Base-by-base conservation (phyloP, 2,888 invertebrate species). In the Lochmaea crataegi region DNA sequence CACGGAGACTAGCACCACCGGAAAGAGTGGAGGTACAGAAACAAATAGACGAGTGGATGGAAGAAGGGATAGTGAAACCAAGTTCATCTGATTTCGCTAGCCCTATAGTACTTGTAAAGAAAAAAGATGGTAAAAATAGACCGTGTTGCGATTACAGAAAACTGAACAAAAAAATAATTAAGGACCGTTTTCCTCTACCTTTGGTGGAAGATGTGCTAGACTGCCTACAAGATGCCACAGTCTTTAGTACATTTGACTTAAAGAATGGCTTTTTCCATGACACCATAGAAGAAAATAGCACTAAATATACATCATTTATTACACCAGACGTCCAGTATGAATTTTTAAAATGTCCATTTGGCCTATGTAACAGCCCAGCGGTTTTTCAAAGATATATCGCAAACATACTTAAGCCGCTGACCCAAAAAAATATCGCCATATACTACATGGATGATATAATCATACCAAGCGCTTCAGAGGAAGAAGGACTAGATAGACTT, bases 341-440 rank as follows among this genome's bases (percentile, higher is more conserved):
- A 77, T 85, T 87, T 74, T 65, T 82, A 18, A 81, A 77, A 75
- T 81, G 82, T 58, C 87, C 86, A 0, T 87, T 87, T 80, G 87
- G 86, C 5, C 68, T 86, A 5, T 84, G 75, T 61, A 75, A 72
- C 26, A 63, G 66, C 41, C 75, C 75, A 14, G 63, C 65, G 7
- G 66, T 70, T 9, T 70, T 70, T 22, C 72, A 75, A 57, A 18
- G 72, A 48, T 75, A 42, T 32, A 66, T 75, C 16, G 51, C 48
- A 14, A 3, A 41, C 41, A 57, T 74, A 53, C 71, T 76, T 14
- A 42, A 66, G 58, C 26, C 42, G 7, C 45, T 74, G 41, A 70
- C 60, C 12, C n/a, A 18, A 10, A 63, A 68, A 53, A 51, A 60
- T 38, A 66, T 71, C 42, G 58, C 66, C 1, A 9, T 73, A 10